Base-by-base conservation (phyloP, 2,113 vertebrate species). In the Mustela nigripes region DNA sequence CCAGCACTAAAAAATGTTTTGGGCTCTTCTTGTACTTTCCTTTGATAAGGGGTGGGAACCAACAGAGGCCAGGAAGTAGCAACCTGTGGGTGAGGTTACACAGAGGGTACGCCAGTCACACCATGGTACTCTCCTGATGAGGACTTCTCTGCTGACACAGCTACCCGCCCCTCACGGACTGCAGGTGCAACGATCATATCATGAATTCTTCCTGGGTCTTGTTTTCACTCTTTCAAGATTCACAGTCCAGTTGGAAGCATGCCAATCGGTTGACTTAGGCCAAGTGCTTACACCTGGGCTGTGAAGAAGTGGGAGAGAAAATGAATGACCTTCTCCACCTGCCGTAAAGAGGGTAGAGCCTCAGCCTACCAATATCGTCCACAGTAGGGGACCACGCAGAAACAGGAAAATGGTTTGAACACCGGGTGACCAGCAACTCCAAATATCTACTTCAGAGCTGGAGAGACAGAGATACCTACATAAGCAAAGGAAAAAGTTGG, bases 201-300 rank as follows among this genome's bases (percentile, higher is more conserved):
- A 22, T 78, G 56, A 89, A 78, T 36, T 76, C 36, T 95, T 45
- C 16, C 48, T 89, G 36, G 22, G 73, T 91, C 85, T 81, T 62
- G 39, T 78, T 63, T 69, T 50, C 11, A 78, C 36, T 91, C n/a
- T 11, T 21, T 95, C 58, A 89, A 81, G 45, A 83, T 91, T 92
- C 94, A 96, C 79, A 97, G 95, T 97, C 39, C 83, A 93, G 19
- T 80, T 91, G 86, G 92, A 42, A 94, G 21, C 60, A 53, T 89
- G 89, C 67, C 65, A 82, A 11, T 73, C 74, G 31, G 56, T 79
- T 81, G 60, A 26, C 39, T 84, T 56, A 24, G 39, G 63, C 24
- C 58, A 56, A 78, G 24, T 28, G 22, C 28, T 33, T 92, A 31
- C n/a, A 19, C 31, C 60, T 81, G 60, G 58, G 36, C 82, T 82